Evolutionary conservation across 2,113 vertebrate genomes (phyloP).

Genomic region (Larimichthys crocea): DNA sequence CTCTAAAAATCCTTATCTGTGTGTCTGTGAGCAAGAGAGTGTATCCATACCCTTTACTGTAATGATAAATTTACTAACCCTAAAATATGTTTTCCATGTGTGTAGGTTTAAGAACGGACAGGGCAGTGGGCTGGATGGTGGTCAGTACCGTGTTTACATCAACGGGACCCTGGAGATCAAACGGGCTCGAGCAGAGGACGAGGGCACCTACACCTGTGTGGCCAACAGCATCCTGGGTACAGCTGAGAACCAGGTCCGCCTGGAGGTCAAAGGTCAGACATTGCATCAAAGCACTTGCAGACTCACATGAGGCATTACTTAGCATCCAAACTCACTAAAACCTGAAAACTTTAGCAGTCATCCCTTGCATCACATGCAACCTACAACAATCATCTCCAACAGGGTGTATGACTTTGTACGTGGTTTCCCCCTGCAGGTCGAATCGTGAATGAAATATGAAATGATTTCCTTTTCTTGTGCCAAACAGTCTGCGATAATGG

Average conservation of each 20-base stretch:
- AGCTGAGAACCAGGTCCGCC: constrained; percentile 91
- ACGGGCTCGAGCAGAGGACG: constrained; percentile 89
- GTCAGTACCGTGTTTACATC: constrained; percentile 90
- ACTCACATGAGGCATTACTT: not conserved
- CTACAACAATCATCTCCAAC: not conserved
- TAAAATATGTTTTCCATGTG: not conserved
- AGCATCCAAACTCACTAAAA: not conserved
- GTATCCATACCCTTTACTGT: not conserved
- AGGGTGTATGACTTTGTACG: not conserved
- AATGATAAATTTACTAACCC: not conserved
- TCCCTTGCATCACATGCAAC: not conserved
- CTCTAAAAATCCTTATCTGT: not conserved
- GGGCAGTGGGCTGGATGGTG: constrained; percentile 93
- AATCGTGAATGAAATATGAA: not conserved
- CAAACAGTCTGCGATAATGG: constrained; percentile 26
- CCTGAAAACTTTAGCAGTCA: not conserved
- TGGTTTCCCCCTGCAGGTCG: not conserved
- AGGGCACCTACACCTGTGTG: constrained; percentile 96
- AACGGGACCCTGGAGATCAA: constrained; percentile 94
- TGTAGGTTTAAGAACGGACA: constrained; percentile 99
- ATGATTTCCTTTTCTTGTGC: constrained; percentile 30
- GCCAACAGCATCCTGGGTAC: constrained; percentile 94
- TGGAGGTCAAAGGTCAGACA: constrained; percentile 96
- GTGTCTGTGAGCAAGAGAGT: not conserved
- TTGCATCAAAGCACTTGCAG: not conserved